Base-by-base conservation (phyloP, 2,113 vertebrate species). In the Calypte anna region DNA sequence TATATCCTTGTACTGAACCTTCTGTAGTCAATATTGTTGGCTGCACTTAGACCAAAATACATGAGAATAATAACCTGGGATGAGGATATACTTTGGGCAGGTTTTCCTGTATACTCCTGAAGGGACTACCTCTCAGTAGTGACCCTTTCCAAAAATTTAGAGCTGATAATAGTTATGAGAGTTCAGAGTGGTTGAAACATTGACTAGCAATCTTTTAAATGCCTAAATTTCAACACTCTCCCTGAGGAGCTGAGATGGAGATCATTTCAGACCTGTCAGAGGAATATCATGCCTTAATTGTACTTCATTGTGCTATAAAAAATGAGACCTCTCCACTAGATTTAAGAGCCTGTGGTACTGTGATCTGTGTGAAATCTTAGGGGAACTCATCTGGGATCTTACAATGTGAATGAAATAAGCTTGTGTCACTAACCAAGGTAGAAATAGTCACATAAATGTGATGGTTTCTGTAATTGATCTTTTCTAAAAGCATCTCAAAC, bases 121-220 rank as follows among this genome's bases (percentile, higher is more conserved):
- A 86, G 87, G 85, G 72, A 88, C 64, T 88, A 44, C 53, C 18
- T 92, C 91, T 92, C 80, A 77, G 14, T 28, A 48, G 61, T 82
- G 86, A 90, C 48, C 38, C 38, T 83, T 88, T 88, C 72, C 79
- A 86, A 77, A 92, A 93, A 88, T 88, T 62, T 73, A 88, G 51
- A 75, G 53, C 59, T 75, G 85, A n/a, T 94, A 90, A 86, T 91
- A 96, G 95, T 95, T 95, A 94, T 90, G 61, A 70, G 75, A 80
- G 31, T 95, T 73, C 55, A 62, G 70, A 80, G 70, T 38, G 77
- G 38, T 58, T 91, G 79, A 96, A 91, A 80, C 17, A 58, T 40
- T 88, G 64, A 31, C 64, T 77, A 68, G 73, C 90, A 82, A 74
- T 88, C 75, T 96, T 94, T 91, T 67, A 86, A 94, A 94, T 88